phyloP scores from a whole-genome alignment of 2,113 vertebrate species.

The Pangasianodon gigas region DNA sequence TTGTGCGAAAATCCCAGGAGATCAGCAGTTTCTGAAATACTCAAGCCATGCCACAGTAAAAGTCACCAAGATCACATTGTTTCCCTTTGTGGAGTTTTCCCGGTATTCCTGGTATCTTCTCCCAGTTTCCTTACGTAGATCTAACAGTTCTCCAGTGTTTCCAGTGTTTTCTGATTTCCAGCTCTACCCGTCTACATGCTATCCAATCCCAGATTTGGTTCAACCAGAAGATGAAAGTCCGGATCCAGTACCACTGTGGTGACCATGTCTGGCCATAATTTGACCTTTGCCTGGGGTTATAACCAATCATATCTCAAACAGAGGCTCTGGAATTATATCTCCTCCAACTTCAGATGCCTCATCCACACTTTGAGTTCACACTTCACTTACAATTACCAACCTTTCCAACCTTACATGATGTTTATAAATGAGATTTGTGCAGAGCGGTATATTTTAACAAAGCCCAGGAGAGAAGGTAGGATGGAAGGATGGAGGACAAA shows the following conservation, averaged over 20 bases:
- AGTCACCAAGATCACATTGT: background rate
- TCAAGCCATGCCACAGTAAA: background rate
- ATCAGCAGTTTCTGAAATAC: no score
- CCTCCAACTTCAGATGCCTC: background rate
- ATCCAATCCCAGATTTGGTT: background rate
- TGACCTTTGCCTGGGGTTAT: background rate
- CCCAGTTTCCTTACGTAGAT: background rate
- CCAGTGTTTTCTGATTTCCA: no score
- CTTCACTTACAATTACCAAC: background rate
- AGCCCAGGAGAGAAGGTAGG: constrained; percentile 29
- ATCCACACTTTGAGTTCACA: no score
- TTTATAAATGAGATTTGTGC: background rate
- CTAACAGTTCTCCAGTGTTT: background rate
- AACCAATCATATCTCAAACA: background rate
- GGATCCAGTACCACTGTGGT: no score
- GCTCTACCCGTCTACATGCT: background rate
- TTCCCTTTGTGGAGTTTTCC: background rate
- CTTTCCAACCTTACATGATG: background rate
- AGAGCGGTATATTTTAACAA: background rate
- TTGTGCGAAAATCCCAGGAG: no score
- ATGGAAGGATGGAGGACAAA: background rate
- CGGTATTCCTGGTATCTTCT: background rate
- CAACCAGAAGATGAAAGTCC: background rate
- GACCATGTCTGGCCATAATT: no score
- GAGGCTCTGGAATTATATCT: background rate